Evolutionary conservation across 2,797 vertebrate genomes (phyloP).

Genomic region (Luscinia luscinia): DNA sequence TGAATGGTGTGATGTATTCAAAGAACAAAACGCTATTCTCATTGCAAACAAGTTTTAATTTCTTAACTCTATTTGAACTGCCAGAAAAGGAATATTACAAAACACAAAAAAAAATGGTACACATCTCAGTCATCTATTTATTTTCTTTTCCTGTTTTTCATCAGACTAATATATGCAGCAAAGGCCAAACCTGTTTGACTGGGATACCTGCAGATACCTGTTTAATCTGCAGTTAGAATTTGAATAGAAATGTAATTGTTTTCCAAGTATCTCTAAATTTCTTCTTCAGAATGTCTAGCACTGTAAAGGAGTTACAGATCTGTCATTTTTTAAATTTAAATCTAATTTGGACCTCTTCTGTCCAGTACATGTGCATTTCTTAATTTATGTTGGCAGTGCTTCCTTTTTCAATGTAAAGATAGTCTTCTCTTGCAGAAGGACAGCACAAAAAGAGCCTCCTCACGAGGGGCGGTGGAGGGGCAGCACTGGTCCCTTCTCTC

Average conservation of each 20-base stretch:
- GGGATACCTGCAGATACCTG: neutral
- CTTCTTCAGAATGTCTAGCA: neutral
- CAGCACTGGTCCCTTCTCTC: neutral
- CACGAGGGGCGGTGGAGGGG: neutral
- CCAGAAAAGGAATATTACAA: neutral
- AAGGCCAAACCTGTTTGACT: neutral
- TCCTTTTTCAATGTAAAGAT: neutral
- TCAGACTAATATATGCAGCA: neutral
- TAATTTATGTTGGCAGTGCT: neutral
- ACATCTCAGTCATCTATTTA: slow-evolving; percentile 45
- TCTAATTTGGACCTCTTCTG: neutral
- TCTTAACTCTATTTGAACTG: neutral
- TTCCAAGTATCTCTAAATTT: neutral
- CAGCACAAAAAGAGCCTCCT: neutral
- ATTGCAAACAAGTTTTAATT: slow-evolving; percentile 40
- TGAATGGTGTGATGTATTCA: neutral
- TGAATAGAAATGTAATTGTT: neutral
- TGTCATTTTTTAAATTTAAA: neutral
- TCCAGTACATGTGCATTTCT: neutral
- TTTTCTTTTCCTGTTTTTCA: slow-evolving; percentile 72
- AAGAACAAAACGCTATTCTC: neutral
- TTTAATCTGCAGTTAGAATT: neutral
- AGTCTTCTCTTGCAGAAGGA: neutral
- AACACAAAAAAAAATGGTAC: neutral
- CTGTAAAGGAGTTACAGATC: neutral